Conservation (phyloP, 2,888 invertebrate species). For the Ethmia dodecea region DNA sequence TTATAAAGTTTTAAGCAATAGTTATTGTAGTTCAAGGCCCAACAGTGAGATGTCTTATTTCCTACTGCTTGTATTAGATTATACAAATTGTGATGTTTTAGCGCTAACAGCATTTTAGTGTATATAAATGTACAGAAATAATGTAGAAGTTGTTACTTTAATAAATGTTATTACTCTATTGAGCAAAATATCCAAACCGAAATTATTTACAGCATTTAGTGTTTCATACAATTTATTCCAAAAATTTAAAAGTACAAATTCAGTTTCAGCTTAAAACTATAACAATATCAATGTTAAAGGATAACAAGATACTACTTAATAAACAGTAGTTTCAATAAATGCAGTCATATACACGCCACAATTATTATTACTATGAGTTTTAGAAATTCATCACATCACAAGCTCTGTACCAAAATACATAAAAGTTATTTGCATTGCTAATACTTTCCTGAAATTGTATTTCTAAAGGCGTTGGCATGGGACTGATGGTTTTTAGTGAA, state of each 20-base stretch:
- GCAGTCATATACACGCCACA: too few species aligned
- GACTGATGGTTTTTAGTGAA: too few species aligned
- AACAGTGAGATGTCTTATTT: not conserved
- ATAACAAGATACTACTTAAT: too few species aligned
- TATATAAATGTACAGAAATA: conserved; percentile 9
- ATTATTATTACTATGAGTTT: too few species aligned
- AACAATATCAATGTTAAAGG: too few species aligned
- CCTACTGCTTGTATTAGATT: not conserved
- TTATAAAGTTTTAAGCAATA: conserved; percentile 1
- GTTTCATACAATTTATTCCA: conserved; percentile 15
- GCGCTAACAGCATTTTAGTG: conserved; percentile 1
- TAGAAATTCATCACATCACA: too few species aligned
- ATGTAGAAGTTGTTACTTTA: conserved; percentile 14
- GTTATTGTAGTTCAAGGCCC: not conserved
- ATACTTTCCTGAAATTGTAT: too few species aligned
- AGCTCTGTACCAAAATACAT: too few species aligned
- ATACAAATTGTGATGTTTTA: conserved; percentile 8
- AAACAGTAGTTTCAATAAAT: too few species aligned
- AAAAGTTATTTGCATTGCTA: too few species aligned
- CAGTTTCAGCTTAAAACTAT: conserved; percentile 13
- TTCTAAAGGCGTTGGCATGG: too few species aligned
- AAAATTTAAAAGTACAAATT: conserved; percentile 20
- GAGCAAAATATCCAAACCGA: conserved; percentile 24
- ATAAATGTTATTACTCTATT: conserved; percentile 43
- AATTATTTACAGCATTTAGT: too few species aligned